phyloP scores from a whole-genome alignment of 2,797 vertebrate species.

The Sebastes flavidus region DNA sequence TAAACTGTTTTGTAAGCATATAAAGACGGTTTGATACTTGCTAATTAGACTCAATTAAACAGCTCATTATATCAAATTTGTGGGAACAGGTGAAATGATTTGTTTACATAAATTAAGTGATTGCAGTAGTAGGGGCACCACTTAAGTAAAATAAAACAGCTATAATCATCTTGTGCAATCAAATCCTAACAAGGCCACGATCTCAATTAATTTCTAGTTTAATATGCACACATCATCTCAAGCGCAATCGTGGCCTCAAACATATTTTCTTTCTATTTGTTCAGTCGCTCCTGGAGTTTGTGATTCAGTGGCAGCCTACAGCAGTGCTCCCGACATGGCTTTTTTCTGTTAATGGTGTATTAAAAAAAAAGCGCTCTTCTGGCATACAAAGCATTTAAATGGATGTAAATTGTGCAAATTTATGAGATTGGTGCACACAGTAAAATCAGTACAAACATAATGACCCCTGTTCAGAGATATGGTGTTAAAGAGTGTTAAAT shows the following conservation, averaged over 20 bases:
- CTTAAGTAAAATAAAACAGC: not conserved
- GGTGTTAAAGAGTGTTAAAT: too few relatives aligned
- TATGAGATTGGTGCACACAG: too few relatives aligned
- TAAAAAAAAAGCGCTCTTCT: too few relatives aligned
- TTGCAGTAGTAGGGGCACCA: not conserved
- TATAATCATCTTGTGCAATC: not conserved
- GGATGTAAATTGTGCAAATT: too few relatives aligned
- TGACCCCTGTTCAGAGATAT: too few relatives aligned
- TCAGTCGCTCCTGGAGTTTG: not conserved
- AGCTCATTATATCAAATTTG: constrained; percentile 1
- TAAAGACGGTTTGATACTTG: not conserved
- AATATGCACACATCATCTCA: not conserved
- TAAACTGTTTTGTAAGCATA: not conserved
- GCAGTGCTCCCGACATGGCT: not conserved
- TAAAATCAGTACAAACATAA: too few relatives aligned
- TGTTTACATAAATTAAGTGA: not conserved
- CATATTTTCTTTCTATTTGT: not conserved
- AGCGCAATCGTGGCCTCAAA: not conserved
- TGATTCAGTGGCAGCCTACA: not conserved
- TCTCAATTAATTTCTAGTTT: not conserved
- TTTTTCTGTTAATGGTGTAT: too few relatives aligned
- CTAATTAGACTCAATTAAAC: not conserved
- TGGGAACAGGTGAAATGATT: not conserved
- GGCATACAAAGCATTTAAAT: too few relatives aligned
- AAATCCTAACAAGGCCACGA: not conserved